Base-by-base conservation (phyloP, 2,797 vertebrate species). In the Micrastur ruficollis region DNA sequence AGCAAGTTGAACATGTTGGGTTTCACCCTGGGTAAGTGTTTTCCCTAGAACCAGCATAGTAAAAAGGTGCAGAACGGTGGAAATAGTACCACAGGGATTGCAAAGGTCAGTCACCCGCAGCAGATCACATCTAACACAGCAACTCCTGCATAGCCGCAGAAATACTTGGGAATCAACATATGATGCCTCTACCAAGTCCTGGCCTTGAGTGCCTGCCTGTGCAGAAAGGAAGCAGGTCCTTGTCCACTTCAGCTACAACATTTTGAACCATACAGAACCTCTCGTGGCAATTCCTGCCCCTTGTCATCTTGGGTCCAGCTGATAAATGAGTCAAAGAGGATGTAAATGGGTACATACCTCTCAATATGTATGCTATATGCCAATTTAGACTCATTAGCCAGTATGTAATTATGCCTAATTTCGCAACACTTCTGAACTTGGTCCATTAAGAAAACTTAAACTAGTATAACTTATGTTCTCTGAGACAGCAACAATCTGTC, bases 401-500 rank as follows among this genome's bases (percentile, higher is more conserved):
- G 22, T 14, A 44, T 55, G 46, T 40, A 94, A 84, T 86, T 93
- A 86, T 12, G 29, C 27, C 58, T 81, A 71, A 79, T 91, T 94
- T 91, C 42, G 61, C 42, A 93, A 78, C 31, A 44, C 53, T 94
- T 62, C 80, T 89, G 73, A 93, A 86, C 71, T 79, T 59, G 31
- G 32, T 59, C 72, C 81, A 88, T 87, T 81, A 89, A 81, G 61
- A 88, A 83, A 95, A 88, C 62, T 84, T 90, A 72, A 72, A 68
- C 49, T 75, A 38, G 15, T 53, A 32, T 59, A 80, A 63, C 42
- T 86, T 72, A 42, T 3, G 36, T 86, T 91, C 81, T 89, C 47
- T 67, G 73, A 86, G 47, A 78, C 50, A 86, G 66, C 78, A 95
- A 63, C 66, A 93, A 18, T 46, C 68, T 95, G 93, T 90, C 91